phyloP scores from a whole-genome alignment of 2,797 vertebrate genomes.

The Poeciliopsis infans region DNA sequence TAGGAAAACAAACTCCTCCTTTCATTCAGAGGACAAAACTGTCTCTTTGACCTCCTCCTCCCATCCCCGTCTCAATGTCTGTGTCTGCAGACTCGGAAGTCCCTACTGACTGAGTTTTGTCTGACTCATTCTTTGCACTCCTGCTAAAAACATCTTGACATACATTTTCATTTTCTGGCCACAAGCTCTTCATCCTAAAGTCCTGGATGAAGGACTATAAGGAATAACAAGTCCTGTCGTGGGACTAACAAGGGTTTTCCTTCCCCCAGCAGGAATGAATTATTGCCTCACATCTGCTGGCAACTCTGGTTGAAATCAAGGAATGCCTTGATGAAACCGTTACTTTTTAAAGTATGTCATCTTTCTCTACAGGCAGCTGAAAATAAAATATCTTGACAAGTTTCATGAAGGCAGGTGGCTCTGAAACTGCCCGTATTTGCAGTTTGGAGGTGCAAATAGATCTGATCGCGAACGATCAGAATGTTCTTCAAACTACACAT shows the following conservation, averaged over 20 bases:
- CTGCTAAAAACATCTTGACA: slow-evolving; percentile 63
- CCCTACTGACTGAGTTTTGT: slow-evolving; percentile 46
- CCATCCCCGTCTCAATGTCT: slow-evolving; percentile 1
- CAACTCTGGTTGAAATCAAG: not conserved
- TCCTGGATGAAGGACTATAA: no score
- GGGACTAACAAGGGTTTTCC: slow-evolving; percentile 55
- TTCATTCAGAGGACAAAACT: slow-evolving; percentile 6
- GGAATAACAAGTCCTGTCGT: slow-evolving; percentile 1
- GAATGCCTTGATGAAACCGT: not conserved
- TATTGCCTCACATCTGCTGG: slow-evolving; percentile 27
- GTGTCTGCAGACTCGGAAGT: slow-evolving; percentile 46
- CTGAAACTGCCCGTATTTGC: slow-evolving; percentile 33
- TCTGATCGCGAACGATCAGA: not conserved
- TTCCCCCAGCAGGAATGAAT: slow-evolving; percentile 24
- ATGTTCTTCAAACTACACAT: slow-evolving; percentile 19
- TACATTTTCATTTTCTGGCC: slow-evolving; percentile 55
- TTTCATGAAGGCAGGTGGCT: slow-evolving; percentile 25
- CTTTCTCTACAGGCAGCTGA: not conserved
- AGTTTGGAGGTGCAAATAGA: slow-evolving; percentile 27
- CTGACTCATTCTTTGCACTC: slow-evolving; percentile 54
- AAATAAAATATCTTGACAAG: not conserved
- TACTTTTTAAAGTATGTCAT: not conserved
- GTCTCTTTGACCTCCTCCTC: slow-evolving; percentile 10
- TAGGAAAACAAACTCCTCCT: slow-evolving; percentile 3
- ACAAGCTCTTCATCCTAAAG: slow-evolving; percentile 40